Base-by-base conservation (phyloP, 2,113 vertebrate genomes). In the Budorcas taxicolor region DNA sequence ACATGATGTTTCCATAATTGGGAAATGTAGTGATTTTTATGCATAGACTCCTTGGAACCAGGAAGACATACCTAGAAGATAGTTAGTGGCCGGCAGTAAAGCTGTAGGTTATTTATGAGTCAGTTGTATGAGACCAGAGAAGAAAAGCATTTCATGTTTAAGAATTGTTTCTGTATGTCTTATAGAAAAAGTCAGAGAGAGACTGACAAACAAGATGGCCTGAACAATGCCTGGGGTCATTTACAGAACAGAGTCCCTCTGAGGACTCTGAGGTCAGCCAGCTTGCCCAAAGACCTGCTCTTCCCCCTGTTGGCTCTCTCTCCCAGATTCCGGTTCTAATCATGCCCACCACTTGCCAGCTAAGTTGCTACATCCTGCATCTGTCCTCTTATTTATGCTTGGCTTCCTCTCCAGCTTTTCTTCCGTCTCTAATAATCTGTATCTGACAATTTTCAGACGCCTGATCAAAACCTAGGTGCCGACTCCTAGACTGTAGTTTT, bases 361-460 rank as follows among this genome's bases (percentile, higher is more conserved):
- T 67, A 90, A 94, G 29, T 80, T n/a, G 84, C 86, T 91, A 90
- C 85, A 91, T 95, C 90, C 86, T 94, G 53, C 86, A 93, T 95
- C 91, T 94, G 89, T 95, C 78, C 60, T 95, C 82, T 86, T 82
- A 81, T 71, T 96, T 82, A 92, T 0, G 0, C 31, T 62, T 86
- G 82, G 36, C 60, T 96, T 91, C 95, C 90, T 89, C 40, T 91
- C 88, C 57, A 55, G 88, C 76, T 87, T 87, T 87, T 95, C 94
- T 97, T 96, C 88, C 6, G 0, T 64, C 47, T 85, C 71, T 87
- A 90, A 58, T 95, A 76, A 92, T 97, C 74, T 87, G 40, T 71
- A 43, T 43, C 58, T 67, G 50, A 80, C 10, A 62, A 45, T 91
- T 60, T 86, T 71, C 64, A 89, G 84, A 91, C 3, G n/a, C 45